phyloP scores from a whole-genome alignment of 2,888 invertebrate species.

The Hofmannophila pseudospretella region DNA sequence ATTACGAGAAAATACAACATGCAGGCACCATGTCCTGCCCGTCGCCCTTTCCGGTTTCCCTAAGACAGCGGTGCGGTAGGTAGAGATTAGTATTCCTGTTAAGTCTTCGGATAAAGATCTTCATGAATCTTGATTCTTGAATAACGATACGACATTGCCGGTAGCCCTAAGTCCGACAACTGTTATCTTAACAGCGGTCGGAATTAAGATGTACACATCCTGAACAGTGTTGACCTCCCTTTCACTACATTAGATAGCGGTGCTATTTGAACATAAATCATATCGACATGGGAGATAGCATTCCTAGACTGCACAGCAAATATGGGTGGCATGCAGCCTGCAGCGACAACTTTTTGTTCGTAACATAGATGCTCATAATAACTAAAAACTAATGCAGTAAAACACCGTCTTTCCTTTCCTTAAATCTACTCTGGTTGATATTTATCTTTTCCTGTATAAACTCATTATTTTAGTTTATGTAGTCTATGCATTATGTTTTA shows the following conservation, averaged over 20 bases:
- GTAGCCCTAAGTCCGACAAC: constrained; percentile 15
- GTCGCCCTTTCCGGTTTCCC: constrained; percentile 10
- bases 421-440: no score
- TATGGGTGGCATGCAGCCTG: constrained; percentile 18
- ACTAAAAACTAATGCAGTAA: background rate
- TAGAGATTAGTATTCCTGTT: constrained; percentile 10
- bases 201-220: constrained; percentile 60
- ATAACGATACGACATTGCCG: background rate
- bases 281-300: constrained; percentile 31
- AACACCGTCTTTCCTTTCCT: no score
- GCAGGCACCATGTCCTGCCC: background rate
- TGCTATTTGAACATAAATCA: constrained; percentile 45
- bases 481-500: no score
- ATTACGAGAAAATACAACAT: background rate
- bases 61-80: constrained; percentile 9
- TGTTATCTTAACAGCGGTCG: constrained; percentile 33
- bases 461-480: no score
- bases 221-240: constrained; percentile 49
- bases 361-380: no score
- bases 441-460: no score
- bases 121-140: constrained; percentile 2
- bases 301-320: constrained; percentile 25
- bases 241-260: constrained; percentile 40
- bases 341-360: constrained; percentile 6
- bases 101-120: constrained; percentile 4